phyloP scores from a whole-genome alignment of 2,797 vertebrate genomes.

The Eulemur coronatus region DNA sequence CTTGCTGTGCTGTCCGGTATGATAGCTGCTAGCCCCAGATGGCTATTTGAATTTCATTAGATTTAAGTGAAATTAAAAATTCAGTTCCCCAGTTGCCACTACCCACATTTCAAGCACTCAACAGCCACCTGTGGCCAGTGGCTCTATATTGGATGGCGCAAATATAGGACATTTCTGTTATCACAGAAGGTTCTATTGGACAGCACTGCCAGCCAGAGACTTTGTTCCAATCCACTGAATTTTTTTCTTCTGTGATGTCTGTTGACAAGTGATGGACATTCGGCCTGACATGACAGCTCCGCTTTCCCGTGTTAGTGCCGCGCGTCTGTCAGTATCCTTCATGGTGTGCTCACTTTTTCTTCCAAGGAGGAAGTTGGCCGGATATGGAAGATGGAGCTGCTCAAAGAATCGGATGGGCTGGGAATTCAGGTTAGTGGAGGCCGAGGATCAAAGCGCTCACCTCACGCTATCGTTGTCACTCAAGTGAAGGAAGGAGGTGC shows the following conservation, averaged over 20 bases:
- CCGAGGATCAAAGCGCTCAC: conserved; percentile 94
- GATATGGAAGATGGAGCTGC: conserved; percentile 99
- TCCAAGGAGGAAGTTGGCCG: conserved; percentile 91
- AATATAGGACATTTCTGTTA: not conserved
- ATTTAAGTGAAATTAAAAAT: not conserved
- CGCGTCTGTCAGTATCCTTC: conserved; percentile 68
- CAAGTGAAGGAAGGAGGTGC: conserved; percentile 94
- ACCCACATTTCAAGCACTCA: not conserved
- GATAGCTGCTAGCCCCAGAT: not conserved
- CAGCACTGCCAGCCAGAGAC: not conserved
- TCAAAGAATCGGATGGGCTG: conserved; percentile 94
- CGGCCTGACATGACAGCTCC: not conserved
- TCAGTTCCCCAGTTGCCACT: not conserved
- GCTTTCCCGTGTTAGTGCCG: not conserved
- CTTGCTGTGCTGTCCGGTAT: not conserved
- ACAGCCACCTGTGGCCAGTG: not conserved
- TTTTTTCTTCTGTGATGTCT: not conserved
- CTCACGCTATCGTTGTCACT: conserved; percentile 94
- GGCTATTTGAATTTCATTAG: not conserved
- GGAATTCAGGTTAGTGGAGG: conserved; percentile 98
- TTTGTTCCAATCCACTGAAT: not conserved
- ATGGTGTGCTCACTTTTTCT: conserved; percentile 80
- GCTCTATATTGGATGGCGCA: not conserved
- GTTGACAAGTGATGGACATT: not conserved
- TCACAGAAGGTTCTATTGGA: not conserved